Conservation (phyloP, 2,888 invertebrate species). For the Tiliacea aurago region DNA sequence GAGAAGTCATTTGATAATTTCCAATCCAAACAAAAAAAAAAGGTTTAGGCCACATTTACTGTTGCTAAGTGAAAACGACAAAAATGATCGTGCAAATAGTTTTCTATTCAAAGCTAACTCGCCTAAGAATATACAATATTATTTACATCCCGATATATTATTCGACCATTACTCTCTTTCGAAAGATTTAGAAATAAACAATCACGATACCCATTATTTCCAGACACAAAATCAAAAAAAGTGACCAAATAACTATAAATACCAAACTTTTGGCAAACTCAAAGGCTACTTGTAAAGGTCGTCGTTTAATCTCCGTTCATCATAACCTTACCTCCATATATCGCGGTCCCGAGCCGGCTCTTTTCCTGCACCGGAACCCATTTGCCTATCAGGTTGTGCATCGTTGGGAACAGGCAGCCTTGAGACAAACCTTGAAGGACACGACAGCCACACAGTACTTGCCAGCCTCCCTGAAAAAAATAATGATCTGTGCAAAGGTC, state of each 20-base stretch:
- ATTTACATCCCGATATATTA: neutral
- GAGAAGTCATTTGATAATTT: no score
- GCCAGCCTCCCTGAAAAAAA: slow-evolving; percentile 89
- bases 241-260: no score
- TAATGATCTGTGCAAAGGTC: no score
- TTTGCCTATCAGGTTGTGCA: slow-evolving; percentile 93
- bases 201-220: no score
- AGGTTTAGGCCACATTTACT: neutral
- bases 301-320: slow-evolving; percentile 30
- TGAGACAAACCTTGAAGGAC: slow-evolving; percentile 94
- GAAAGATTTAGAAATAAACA: neutral
- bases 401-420: slow-evolving; percentile 92
- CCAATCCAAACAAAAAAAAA: no score
- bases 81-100: neutral
- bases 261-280: neutral
- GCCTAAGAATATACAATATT: neutral
- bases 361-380: slow-evolving; percentile 92
- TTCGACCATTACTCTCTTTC: neutral
- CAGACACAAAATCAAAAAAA: neutral
- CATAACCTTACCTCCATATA: slow-evolving; percentile 49
- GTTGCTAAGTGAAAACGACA: neutral
- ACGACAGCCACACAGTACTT: slow-evolving; percentile 92
- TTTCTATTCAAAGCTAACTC: neutral
- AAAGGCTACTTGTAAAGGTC: neutral
- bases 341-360: slow-evolving; percentile 67